phyloP scores from a whole-genome alignment of 2,888 invertebrate genomes.

The Platyscelio sp. region DNA sequence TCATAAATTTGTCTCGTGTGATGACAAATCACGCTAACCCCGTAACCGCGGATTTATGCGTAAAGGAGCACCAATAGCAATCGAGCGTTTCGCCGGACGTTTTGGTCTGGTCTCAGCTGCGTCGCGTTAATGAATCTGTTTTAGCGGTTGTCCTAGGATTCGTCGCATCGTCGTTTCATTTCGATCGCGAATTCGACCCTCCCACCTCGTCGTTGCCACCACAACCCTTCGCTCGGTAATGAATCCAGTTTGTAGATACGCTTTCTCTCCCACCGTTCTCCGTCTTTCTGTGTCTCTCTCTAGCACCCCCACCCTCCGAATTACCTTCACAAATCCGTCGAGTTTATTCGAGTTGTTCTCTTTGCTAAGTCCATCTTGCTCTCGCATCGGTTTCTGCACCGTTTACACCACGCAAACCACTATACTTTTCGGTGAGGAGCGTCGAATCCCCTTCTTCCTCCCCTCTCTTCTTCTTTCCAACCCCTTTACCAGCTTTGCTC shows the following conservation, averaged over 20 bases:
- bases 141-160: slow-evolving; percentile 74
- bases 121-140: slow-evolving; percentile 79
- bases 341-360: slow-evolving; percentile 64
- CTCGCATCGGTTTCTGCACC: slow-evolving; percentile 25
- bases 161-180: slow-evolving; percentile 72
- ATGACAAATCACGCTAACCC: slow-evolving; percentile 13
- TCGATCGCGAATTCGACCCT: slow-evolving; percentile 63
- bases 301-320: slow-evolving; percentile 17
- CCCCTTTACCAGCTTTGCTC: slow-evolving; percentile 34
- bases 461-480: slow-evolving; percentile 31
- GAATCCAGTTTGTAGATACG: slow-evolving; percentile 77
- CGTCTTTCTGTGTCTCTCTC: slow-evolving; percentile 20
- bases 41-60: slow-evolving; percentile 68
- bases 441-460: slow-evolving; percentile 26
- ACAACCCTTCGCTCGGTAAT: slow-evolving; percentile 76
- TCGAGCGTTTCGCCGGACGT: slow-evolving; percentile 69
- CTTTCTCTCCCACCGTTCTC: slow-evolving; percentile 57
- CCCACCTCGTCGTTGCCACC: slow-evolving; percentile 70
- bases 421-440: slow-evolving; percentile 71
- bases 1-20: no score
- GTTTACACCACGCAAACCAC: slow-evolving; percentile 70
- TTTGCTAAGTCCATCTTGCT: slow-evolving; percentile 41
- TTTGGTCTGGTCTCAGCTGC: slow-evolving; percentile 75
- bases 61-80: slow-evolving; percentile 68
- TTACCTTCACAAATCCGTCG: slow-evolving; percentile 50